Evolutionary conservation across 2,113 vertebrate species (phyloP), one percentile per base, ranked within the genome.

Genomic region (Bombycilla garrulus): DNA sequence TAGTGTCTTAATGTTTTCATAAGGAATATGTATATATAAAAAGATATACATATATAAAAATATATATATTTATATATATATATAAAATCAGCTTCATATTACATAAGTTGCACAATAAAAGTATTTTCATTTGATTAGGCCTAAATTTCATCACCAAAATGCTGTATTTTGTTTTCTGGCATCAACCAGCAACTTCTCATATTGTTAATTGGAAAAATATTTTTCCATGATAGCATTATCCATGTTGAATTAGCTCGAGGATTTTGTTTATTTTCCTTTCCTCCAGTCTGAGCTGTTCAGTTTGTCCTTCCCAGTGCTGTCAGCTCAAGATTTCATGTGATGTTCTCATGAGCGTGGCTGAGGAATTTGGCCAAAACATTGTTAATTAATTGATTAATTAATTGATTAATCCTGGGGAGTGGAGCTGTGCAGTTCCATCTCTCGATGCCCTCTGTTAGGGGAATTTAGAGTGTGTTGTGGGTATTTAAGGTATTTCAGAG

Each of bases 181-280:
- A 42, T 15, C 7, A 3, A 53, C 24, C 36, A 44, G 83, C 12
- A 66, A 60, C 36, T 92, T 93, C 64, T 92, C n/a, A 66, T 94
- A 82, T 90, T 93, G 84, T 90, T 96, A 97, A 96, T 97, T 94
- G 87, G 94, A 82, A 96, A 95, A 96, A 85, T 90, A 93, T 92
- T 94, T 92, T 92, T 83, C 57, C 48, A 24, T 58, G 69, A 48
- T 70, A 80, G 66, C 0, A 1, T 92, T 87, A 44, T 35, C 36
- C 42, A 11, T 7, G 28, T 18, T 76, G 93, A 84, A 16, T 61
- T 28, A 20, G 12, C 47, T 62, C 85, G 95, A 93, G 72, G 51
- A 9, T 23, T 60, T 80, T 67, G 48, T 86, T 88, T 86, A 54
- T 93, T 95, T 83, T 40, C 53, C 15, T 24, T 74, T 50, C 9